These are phyloP conservation scores for Druon quercuslanigerum DNA, from an alignment of 1,140 invertebrate genomes.

Conservation along the genomic window DNA sequence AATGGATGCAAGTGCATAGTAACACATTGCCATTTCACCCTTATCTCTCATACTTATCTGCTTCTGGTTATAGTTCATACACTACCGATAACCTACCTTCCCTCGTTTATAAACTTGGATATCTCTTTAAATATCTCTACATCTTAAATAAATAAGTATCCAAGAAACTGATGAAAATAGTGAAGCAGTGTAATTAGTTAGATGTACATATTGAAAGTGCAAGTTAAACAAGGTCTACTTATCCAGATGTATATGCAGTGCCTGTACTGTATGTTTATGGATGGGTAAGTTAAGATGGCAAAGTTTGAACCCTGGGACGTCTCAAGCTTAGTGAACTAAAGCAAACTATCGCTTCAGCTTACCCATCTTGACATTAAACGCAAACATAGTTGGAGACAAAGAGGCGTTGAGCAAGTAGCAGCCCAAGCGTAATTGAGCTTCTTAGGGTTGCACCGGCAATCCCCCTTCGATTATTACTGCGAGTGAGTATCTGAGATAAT, in stretches of 20 bases:
- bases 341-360: conserved; percentile 31
- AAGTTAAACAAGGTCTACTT: conserved; percentile 12
- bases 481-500: conserved; percentile 24
- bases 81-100: too few relatives aligned
- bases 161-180: too few relatives aligned
- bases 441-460: not conserved
- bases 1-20: too few relatives aligned
- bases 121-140: too few relatives aligned
- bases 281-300: conserved; percentile 27
- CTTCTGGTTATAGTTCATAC: too few relatives aligned
- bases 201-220: not conserved
- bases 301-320: conserved; percentile 23
- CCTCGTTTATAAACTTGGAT: too few relatives aligned
- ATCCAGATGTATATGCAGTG: not conserved
- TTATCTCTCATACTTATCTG: too few relatives aligned
- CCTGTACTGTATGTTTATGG: conserved; percentile 23
- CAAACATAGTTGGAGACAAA: conserved; percentile 27
- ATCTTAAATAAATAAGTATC: too few relatives aligned
- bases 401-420: conserved; percentile 26
- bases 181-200: not conserved
- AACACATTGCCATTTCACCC: too few relatives aligned
- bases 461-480: conserved; percentile 3
- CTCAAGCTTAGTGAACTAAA: conserved; percentile 20
- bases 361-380: conserved; percentile 24
- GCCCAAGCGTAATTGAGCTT: conserved; percentile 13